Evolutionary conservation across 2,888 invertebrate species (phyloP).

Genomic region (Athalia cordata): DNA sequence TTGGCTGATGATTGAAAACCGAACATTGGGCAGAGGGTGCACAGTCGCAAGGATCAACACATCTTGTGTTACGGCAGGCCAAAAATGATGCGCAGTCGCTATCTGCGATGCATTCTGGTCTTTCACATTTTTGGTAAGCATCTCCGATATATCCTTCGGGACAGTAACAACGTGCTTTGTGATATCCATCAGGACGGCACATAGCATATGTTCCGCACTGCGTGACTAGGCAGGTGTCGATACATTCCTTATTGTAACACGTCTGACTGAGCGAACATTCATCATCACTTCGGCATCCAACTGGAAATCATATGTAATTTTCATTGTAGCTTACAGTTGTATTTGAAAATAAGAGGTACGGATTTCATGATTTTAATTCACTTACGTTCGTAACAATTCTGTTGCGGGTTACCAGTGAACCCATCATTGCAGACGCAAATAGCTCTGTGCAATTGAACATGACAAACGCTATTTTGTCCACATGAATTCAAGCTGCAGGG

Average conservation of each 20-base stretch:
- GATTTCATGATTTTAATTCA: slow-evolving; percentile 50
- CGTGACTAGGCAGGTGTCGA: slow-evolving; percentile 86
- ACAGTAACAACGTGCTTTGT: slow-evolving; percentile 87
- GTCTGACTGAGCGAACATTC: slow-evolving; percentile 89
- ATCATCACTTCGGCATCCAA: slow-evolving; percentile 89
- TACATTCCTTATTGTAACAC: slow-evolving; percentile 88
- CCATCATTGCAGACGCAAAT: slow-evolving; percentile 88
- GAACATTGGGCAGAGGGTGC: slow-evolving; percentile 86
- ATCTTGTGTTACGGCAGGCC: slow-evolving; percentile 86
- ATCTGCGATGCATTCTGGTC: slow-evolving; percentile 86
- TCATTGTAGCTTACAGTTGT: slow-evolving; percentile 31
- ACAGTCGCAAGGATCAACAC: slow-evolving; percentile 90
- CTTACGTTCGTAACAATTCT: slow-evolving; percentile 84
- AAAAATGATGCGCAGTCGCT: slow-evolving; percentile 87
- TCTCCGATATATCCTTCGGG: slow-evolving; percentile 85
- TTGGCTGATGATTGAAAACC: slow-evolving; percentile 84
- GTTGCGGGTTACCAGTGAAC: slow-evolving; percentile 89
- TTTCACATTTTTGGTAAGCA: slow-evolving; percentile 84
- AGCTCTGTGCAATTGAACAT: slow-evolving; percentile 86
- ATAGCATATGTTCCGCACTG: slow-evolving; percentile 88
- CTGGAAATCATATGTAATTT: slow-evolving; percentile 71
- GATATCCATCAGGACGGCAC: slow-evolving; percentile 85
- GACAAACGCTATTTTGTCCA: slow-evolving; percentile 86
- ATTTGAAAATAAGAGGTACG: neutral
- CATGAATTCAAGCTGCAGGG: slow-evolving; percentile 85